A percentile compares a stretch with the other conserved stretches of the same genome.
phyloP scores from a whole-genome alignment of 2,888 invertebrate genomes.

The Hydriomena furcata region DNA sequence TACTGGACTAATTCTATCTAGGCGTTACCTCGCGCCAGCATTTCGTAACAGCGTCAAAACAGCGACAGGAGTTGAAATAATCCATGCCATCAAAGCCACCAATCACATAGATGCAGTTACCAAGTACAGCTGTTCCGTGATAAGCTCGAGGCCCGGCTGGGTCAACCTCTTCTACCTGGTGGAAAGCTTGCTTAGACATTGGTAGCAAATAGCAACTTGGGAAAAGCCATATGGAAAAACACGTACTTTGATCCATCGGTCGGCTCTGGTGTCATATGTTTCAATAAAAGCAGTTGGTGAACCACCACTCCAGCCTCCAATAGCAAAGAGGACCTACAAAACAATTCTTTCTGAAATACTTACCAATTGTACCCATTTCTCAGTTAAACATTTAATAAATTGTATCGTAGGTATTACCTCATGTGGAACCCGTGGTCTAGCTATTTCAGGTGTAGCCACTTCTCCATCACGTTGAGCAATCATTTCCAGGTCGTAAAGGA shows the following conservation, averaged over 20 bases:
- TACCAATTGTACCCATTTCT: not conserved
- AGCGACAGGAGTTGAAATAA: slow-evolving; percentile 93
- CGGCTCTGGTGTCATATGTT: slow-evolving; percentile 94
- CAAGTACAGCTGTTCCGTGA: slow-evolving; percentile 96
- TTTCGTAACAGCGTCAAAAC: slow-evolving; percentile 93
- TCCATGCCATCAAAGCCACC: slow-evolving; percentile 97
- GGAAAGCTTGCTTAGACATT: slow-evolving; percentile 26
- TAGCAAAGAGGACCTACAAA: slow-evolving; percentile 88
- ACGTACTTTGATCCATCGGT: slow-evolving; percentile 91
- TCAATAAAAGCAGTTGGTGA: slow-evolving; percentile 91
- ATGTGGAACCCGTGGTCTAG: slow-evolving; percentile 92
- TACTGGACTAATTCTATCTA: too few species aligned
- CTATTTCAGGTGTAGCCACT: slow-evolving; percentile 92
- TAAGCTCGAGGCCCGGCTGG: slow-evolving; percentile 94
- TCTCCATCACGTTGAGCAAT: slow-evolving; percentile 90
- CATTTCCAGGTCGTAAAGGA: slow-evolving; percentile 96
- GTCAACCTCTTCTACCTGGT: slow-evolving; percentile 89
- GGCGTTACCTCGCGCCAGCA: slow-evolving; percentile 89
- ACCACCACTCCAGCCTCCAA: slow-evolving; percentile 85
- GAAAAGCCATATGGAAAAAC: slow-evolving; percentile 1
- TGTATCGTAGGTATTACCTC: slow-evolving; percentile 80
- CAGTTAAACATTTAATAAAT: slow-evolving; percentile 1
- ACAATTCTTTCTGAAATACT: slow-evolving; percentile 13
- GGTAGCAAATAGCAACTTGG: not conserved
- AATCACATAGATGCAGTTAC: slow-evolving; percentile 92